Conservation (phyloP, 2,797 vertebrate genomes). For the Crocidura indochinensis region DNA sequence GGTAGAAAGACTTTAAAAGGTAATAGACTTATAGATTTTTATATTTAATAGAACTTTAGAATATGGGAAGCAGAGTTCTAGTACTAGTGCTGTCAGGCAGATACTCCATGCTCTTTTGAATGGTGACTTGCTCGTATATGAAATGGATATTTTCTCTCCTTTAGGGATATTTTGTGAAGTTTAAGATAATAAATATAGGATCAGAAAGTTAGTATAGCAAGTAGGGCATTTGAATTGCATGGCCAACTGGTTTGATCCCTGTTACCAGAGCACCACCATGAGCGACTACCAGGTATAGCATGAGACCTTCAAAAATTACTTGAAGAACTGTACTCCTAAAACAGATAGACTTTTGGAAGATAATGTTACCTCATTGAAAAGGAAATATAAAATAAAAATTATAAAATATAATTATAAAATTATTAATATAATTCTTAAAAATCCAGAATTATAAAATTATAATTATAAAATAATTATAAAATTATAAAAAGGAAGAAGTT, state of each 20-base stretch:
- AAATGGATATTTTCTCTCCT: slow-evolving; percentile 46
- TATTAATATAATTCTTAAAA: too few species aligned
- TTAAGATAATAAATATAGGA: too few species aligned
- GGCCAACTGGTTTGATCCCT: too few species aligned
- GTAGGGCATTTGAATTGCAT: too few species aligned
- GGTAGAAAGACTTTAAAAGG: slow-evolving; percentile 42
- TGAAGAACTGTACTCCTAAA: too few species aligned
- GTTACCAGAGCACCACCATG: too few species aligned
- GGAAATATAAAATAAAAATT: not conserved
- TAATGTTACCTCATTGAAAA: too few species aligned
- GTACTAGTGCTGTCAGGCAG: slow-evolving; percentile 21
- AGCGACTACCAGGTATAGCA: too few species aligned
- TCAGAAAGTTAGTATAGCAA: too few species aligned
- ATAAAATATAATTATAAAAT: slow-evolving; percentile 14
- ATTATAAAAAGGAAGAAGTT: slow-evolving; percentile 26
- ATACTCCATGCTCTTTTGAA: slow-evolving; percentile 36
- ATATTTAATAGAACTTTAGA: slow-evolving; percentile 58
- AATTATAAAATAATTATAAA: slow-evolving; percentile 42
- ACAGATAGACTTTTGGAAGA: too few species aligned
- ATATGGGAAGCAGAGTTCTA: slow-evolving; percentile 55
- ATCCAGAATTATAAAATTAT: not conserved
- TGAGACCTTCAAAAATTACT: too few species aligned
- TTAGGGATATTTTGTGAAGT: slow-evolving; percentile 49
- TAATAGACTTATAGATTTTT: slow-evolving; percentile 11
- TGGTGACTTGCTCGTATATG: slow-evolving; percentile 34